Evolutionary conservation across 2,888 invertebrate species (phyloP).

Genomic region (Sericinus montela): DNA sequence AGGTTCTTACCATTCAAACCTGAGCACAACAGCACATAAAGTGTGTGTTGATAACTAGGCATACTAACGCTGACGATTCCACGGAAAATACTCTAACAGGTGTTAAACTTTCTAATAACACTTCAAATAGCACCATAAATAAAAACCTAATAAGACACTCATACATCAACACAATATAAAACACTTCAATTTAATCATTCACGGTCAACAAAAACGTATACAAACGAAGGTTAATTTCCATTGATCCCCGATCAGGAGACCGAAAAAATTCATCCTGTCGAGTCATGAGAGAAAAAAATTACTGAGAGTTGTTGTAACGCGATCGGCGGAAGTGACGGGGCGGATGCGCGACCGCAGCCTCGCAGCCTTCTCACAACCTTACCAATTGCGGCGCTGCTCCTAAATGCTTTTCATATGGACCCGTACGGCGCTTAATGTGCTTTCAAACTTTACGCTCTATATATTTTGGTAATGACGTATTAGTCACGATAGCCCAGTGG

Average conservation of each 20-base stretch:
- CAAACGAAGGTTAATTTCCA: conserved; percentile 21
- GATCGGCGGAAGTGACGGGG: conserved; percentile 51
- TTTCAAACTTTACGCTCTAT: too few species aligned
- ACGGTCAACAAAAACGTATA: conserved; percentile 10
- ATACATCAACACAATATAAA: background rate
- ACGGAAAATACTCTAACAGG: too few species aligned
- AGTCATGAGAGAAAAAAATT: conserved; percentile 46
- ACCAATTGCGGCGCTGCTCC: background rate
- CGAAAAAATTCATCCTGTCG: conserved; percentile 2
- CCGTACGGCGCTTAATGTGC: too few species aligned
- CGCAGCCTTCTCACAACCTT: conserved; percentile 21
- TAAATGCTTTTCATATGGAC: background rate
- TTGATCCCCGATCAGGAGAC: conserved; percentile 23
- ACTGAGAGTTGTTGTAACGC: conserved; percentile 36
- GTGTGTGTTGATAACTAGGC: too few species aligned
- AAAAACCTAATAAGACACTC: too few species aligned
- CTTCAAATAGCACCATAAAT: too few species aligned
- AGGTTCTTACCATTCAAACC: too few species aligned
- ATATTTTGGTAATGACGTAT: too few species aligned
- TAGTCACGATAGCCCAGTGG: too few species aligned
- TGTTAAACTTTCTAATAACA: too few species aligned
- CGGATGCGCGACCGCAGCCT: conserved; percentile 59
- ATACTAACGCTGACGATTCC: too few species aligned
- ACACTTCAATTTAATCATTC: background rate
- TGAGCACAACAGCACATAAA: too few species aligned